Conservation (phyloP, 1,140 invertebrate species). For the Penaeus indicus region DNA sequence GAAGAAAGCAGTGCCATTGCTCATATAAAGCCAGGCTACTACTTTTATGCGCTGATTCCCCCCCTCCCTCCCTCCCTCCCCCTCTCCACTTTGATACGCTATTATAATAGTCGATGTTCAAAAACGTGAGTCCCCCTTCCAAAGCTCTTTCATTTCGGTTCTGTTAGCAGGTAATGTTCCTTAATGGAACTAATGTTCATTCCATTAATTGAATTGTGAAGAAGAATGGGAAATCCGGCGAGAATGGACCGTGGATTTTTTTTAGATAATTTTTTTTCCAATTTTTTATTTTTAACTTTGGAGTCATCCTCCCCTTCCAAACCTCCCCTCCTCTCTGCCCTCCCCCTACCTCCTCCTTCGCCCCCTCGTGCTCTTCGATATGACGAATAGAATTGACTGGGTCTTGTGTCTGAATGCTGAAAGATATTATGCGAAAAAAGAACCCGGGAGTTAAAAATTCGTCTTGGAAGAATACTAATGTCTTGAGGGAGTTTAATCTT, state of each 20-base stretch:
- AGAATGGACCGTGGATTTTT: conserved; percentile 28
- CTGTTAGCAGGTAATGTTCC: conserved; percentile 53
- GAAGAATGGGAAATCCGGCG: conserved; percentile 37
- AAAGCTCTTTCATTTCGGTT: conserved; percentile 49
- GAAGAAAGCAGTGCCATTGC: conserved; percentile 11
- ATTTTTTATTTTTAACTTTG: too few relatives aligned
- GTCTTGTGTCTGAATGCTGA: background rate
- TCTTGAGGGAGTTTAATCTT: conserved; percentile 45
- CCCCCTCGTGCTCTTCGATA: conserved; percentile 40
- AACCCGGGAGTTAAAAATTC: conserved; percentile 24
- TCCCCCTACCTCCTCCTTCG: too few relatives aligned
- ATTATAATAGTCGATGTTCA: conserved; percentile 35
- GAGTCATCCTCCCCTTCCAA: too few relatives aligned
- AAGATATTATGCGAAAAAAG: conserved; percentile 36
- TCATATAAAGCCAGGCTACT: conserved; percentile 13
- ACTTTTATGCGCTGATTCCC: background rate
- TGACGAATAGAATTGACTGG: conserved; percentile 36
- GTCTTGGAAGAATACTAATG: conserved; percentile 46
- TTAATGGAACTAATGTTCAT: conserved; percentile 62
- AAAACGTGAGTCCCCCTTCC: background rate
- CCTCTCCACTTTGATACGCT: conserved; percentile 32
- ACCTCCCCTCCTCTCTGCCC: too few relatives aligned
- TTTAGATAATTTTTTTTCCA: background rate
- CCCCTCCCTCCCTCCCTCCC: background rate
- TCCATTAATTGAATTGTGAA: conserved; percentile 60